A percentile compares a stretch with the other conserved stretches of the same genome.
Conservation (phyloP, 1,140 invertebrate species). For the Temnothorax curvispinosus region DNA sequence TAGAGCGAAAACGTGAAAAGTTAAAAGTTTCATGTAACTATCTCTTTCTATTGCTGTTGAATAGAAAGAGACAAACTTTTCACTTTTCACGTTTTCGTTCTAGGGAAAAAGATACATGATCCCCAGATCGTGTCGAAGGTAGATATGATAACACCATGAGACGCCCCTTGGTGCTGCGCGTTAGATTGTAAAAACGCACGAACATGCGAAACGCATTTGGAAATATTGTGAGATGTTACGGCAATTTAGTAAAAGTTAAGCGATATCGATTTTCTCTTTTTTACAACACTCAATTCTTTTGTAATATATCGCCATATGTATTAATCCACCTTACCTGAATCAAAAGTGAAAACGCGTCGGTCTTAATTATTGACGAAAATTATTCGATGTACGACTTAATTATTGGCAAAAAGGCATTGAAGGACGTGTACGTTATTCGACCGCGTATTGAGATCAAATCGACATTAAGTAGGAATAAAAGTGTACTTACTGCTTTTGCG, state of each 20-base stretch:
- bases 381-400: too few relatives aligned
- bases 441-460: not conserved
- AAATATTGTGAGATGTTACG: not conserved
- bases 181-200: not conserved
- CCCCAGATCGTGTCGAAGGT: not conserved
- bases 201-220: not conserved
- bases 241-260: not conserved
- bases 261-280: not conserved
- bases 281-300: not conserved
- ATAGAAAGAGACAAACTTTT: too few relatives aligned
- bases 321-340: not conserved
- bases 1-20: too few relatives aligned
- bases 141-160: not conserved
- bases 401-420: too few relatives aligned
- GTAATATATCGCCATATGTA: not conserved
- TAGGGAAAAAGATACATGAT: not conserved
- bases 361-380: too few relatives aligned
- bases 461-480: not conserved
- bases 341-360: not conserved
- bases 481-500: constrained; percentile 92
- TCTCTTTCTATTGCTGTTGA: too few relatives aligned
- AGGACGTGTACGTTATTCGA: not conserved
- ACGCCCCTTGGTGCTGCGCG: not conserved
- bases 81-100: too few relatives aligned
- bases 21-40: too few relatives aligned